These are phyloP conservation scores for Stichopus horrens DNA, from an alignment of 53 echinoderm and acorn worm genomes.

Conservation along the genomic window DNA sequence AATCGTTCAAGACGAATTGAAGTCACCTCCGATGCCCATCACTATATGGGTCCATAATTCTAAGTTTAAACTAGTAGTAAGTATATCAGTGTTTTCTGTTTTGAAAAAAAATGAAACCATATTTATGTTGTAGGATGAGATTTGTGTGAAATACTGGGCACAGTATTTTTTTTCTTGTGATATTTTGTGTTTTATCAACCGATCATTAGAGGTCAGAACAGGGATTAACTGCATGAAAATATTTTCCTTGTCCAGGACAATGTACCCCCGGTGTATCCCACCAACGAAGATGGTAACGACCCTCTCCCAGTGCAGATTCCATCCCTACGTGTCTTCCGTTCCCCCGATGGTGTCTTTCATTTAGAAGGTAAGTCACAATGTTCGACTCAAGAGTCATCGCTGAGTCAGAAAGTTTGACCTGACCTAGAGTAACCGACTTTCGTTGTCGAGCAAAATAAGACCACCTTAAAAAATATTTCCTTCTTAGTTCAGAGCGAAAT, in stretches of 20 bases:
- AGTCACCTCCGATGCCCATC: slow-evolving; percentile 68
- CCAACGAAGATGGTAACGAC: slow-evolving; percentile 55
- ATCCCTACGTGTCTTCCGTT: slow-evolving; percentile 64
- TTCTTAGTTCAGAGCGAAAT: too few species aligned
- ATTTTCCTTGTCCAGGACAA: slow-evolving; percentile 69
- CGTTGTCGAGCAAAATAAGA: too few species aligned
- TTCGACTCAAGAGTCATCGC: too few species aligned
- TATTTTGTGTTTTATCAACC: not conserved
- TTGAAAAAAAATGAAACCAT: too few species aligned
- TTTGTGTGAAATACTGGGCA: too few species aligned
- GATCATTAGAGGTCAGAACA: too few species aligned
- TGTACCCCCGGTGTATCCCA: slow-evolving; percentile 69
- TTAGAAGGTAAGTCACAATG: slow-evolving; percentile 68
- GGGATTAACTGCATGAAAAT: not conserved
- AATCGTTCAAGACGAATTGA: slow-evolving; percentile 68
- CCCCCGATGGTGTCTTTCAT: slow-evolving; percentile 89
- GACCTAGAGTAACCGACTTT: too few species aligned
- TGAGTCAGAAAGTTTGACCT: too few species aligned
- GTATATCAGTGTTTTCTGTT: not conserved
- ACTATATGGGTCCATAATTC: slow-evolving; percentile 66
- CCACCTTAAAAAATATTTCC: too few species aligned
- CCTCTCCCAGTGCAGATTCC: slow-evolving; percentile 69
- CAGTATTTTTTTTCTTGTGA: too few species aligned
- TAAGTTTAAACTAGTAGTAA: slow-evolving; percentile 72
- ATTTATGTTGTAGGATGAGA: too few species aligned